A percentile compares a stretch with the other conserved stretches of the same genome.
Conservation (phyloP, 2,113 vertebrate species). For the Hyla sarda region DNA sequence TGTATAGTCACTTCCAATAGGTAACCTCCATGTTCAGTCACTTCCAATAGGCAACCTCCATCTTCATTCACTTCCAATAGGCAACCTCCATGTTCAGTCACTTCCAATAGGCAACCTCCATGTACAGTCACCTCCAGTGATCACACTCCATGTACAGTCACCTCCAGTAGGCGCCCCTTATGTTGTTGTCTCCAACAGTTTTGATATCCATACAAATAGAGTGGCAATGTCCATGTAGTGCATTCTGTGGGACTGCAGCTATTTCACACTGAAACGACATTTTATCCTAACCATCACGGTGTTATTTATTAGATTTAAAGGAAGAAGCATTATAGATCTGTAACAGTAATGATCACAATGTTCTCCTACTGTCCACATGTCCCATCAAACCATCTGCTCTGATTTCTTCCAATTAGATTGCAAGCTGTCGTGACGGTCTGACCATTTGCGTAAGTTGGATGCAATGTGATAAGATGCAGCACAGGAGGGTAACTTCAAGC, state of each 20-base stretch:
- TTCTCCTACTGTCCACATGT: neutral
- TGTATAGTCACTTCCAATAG: too few species aligned
- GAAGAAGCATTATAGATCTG: neutral
- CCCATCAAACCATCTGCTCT: constrained; percentile 12
- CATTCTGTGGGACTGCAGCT: neutral
- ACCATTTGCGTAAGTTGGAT: neutral
- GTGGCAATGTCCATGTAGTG: neutral
- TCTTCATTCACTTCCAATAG: too few species aligned
- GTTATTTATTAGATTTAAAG: neutral
- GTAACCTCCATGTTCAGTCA: too few species aligned
- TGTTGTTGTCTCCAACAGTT: too few species aligned
- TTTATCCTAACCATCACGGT: neutral
- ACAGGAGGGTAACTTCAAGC: neutral
- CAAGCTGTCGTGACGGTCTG: neutral
- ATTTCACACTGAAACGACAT: neutral
- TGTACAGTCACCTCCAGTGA: too few species aligned
- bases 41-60: too few species aligned
- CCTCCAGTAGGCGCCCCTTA: too few species aligned
- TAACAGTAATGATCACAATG: neutral
- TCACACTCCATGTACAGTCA: too few species aligned
- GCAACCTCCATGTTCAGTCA: too few species aligned
- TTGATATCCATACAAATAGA: neutral
- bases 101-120: too few species aligned
- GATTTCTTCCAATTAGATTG: neutral
- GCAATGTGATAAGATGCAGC: neutral